Evolutionary conservation across 2,888 invertebrate genomes (phyloP).

Genomic region (Trilocha varians): DNA sequence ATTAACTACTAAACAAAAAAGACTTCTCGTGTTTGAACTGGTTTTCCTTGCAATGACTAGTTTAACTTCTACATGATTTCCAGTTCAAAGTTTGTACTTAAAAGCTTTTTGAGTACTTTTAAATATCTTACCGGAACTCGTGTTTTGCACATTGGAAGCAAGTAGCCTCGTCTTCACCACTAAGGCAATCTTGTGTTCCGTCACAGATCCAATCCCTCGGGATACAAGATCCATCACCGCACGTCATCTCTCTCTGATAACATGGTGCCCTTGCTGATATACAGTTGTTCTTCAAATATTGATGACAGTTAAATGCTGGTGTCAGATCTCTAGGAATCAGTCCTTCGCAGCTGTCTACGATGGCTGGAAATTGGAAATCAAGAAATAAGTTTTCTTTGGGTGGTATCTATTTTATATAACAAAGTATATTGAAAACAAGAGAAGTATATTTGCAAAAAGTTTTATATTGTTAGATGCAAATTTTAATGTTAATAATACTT

Average conservation of each 20-base stretch:
- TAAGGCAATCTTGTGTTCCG: constrained; percentile 73
- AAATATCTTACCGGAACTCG: constrained; percentile 47
- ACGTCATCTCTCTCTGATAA: constrained; percentile 68
- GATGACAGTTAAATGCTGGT: constrained; percentile 74
- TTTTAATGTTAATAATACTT: too few relatives aligned
- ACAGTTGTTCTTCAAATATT: constrained; percentile 75
- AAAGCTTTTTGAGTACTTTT: too few relatives aligned
- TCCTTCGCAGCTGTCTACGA: constrained; percentile 75
- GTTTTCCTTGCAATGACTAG: too few relatives aligned
- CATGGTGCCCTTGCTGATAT: constrained; percentile 65
- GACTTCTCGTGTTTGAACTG: too few relatives aligned
- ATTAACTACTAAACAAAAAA: too few relatives aligned
- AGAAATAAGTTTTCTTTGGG: too few relatives aligned
- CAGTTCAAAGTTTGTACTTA: too few relatives aligned
- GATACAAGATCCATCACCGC: constrained; percentile 74
- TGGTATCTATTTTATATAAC: too few relatives aligned
- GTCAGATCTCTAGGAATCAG: constrained; percentile 71
- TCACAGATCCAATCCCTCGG: constrained; percentile 78
- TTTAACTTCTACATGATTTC: too few relatives aligned
- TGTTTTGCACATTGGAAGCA: constrained; percentile 52
- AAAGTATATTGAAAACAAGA: too few relatives aligned
- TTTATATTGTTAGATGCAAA: too few relatives aligned
- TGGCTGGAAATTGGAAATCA: constrained; percentile 51
- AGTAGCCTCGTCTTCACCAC: constrained; percentile 75
- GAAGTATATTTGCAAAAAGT: too few relatives aligned